Base-by-base conservation (phyloP, 1,140 invertebrate species). In the Leptoteleia sp. region DNA sequence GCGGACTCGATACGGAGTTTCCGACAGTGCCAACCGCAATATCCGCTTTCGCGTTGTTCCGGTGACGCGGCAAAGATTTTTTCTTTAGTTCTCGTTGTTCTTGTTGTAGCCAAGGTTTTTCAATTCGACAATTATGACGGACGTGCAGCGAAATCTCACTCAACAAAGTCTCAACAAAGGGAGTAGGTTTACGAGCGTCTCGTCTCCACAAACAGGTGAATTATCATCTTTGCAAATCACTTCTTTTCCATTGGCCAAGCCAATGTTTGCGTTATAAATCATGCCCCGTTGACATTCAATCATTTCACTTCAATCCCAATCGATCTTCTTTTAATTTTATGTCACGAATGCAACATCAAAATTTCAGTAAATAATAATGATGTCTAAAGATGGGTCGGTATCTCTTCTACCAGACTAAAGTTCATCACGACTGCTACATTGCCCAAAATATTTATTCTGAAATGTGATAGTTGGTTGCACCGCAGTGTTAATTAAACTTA, bases 141-240 rank as follows among this genome's bases (percentile, higher is more conserved):
- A 91, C 43, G 89, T 91, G 29, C 91, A 90, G 50, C 84, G 88
- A 55, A 87, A 86, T 40, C 75, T 81, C 57, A 76, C n/a, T n/a
- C n/a, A n/a, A n/a, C n/a, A 78, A 31, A 71, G 76, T 42, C 80
- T 75, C 50, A 75, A 54, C 76, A 84, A 83, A 77, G 78, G 67
- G 55, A 77, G 81, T 77, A 84, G 89, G 84, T 76, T 91, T 40
- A 68, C 61, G 4, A 72, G 76, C 68, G 73, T 55, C 64, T 80
- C 64, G 47, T 81, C 79, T 40, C 81, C 67, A 33, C 83, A 81
- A 82, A 84, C 85, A 88, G 87, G 86, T 88, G 72, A 81, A 78
- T 54, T 54, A n/a, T n/a, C n/a, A 0, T 29, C 25, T 33, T 25
- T 13, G 42, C 5, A 15, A 25, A 40, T 2, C 19, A 35, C 6